Evolutionary conservation across 2,888 invertebrate species (phyloP).

Genomic region (Napeogenes inachia): DNA sequence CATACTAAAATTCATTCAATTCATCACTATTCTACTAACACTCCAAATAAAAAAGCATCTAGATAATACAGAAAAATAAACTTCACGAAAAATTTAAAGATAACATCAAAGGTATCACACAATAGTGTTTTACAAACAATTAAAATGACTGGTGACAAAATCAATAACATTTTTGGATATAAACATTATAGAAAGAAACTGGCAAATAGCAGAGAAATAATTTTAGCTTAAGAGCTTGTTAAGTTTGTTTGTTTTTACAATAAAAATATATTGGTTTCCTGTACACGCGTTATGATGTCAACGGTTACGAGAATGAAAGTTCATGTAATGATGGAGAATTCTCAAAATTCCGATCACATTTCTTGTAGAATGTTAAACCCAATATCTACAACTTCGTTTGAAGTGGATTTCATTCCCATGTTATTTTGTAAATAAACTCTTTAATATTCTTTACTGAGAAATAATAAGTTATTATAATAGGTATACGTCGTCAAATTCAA

Average conservation of each 20-base stretch:
- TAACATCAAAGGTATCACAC: too few relatives aligned
- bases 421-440: neutral
- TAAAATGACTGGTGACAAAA: too few relatives aligned
- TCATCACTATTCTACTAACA: too few relatives aligned
- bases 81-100: too few relatives aligned
- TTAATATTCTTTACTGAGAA: neutral
- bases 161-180: too few relatives aligned
- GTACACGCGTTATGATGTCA: constrained; percentile 33
- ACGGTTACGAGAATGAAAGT: constrained; percentile 43
- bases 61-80: too few relatives aligned
- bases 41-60: too few relatives aligned
- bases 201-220: too few relatives aligned
- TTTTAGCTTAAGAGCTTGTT: neutral
- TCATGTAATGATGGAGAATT: constrained; percentile 28
- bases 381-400: constrained; percentile 18
- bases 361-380: constrained; percentile 21
- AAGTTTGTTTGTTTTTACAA: neutral
- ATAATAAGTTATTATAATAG: too few relatives aligned
- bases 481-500: neutral
- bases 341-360: constrained; percentile 43
- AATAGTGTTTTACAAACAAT: too few relatives aligned
- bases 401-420: neutral
- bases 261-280: constrained; percentile 22
- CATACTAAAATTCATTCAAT: too few relatives aligned
- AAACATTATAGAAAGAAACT: too few relatives aligned